Percentiles rank a stretch among this genome's conserved stretches.
These are phyloP conservation scores for Galendromus occidentalis DNA, from an alignment of 1,140 invertebrate genomes.

Conservation along the genomic window DNA sequence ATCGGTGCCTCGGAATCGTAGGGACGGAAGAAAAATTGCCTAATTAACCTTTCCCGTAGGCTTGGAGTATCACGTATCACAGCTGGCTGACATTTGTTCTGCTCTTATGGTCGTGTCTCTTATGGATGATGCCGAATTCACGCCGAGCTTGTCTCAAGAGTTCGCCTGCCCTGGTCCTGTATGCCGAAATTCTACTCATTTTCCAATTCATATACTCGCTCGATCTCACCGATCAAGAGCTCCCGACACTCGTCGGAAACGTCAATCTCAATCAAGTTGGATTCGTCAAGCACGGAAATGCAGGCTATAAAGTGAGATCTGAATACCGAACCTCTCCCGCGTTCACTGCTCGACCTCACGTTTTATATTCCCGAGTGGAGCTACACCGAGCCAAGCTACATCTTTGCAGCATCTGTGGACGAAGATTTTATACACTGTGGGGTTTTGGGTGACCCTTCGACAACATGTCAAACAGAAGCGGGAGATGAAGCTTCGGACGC, in stretches of 20 bases:
- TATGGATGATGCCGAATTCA: constrained; percentile 93
- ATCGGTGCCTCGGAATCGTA: background rate
- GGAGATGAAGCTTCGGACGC: constrained; percentile 23
- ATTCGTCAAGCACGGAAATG: constrained; percentile 44
- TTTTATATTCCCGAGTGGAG: no score
- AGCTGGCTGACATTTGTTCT: constrained; percentile 90
- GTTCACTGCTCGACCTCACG: no score
- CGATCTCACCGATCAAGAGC: constrained; percentile 57
- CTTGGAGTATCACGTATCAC: constrained; percentile 96
- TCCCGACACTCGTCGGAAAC: constrained; percentile 40
- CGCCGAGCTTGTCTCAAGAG: constrained; percentile 66
- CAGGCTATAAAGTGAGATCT: constrained; percentile 38
- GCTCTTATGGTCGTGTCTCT: constrained; percentile 70
- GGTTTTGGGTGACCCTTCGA: constrained; percentile 84
- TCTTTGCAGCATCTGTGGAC: background rate
- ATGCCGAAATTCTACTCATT: constrained; percentile 63
- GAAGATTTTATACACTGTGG: constrained; percentile 59
- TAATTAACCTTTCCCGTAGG: constrained; percentile 38
- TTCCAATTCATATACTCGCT: constrained; percentile 79
- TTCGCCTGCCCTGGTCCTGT: constrained; percentile 72
- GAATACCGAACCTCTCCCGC: no score
- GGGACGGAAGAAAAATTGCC: background rate
- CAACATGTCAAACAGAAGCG: constrained; percentile 63
- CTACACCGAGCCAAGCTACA: no score
- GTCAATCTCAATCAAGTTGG: constrained; percentile 65